A percentile compares a stretch with the other conserved stretches of the same genome.
Evolutionary conservation across 2,113 vertebrate species (phyloP).

Genomic region (Tachysurus fulvidraco): DNA sequence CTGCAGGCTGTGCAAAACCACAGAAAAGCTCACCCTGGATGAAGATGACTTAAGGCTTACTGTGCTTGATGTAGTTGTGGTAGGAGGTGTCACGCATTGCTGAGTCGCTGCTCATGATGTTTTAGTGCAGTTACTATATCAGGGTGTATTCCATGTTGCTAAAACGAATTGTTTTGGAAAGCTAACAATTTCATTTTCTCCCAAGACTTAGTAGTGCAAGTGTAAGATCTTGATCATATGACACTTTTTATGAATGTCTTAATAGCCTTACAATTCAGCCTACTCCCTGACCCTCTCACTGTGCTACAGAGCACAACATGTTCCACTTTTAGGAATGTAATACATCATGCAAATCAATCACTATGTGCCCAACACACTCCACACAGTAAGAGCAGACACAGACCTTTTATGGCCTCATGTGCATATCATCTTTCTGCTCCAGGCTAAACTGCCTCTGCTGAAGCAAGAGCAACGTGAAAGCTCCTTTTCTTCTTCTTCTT

Average conservation of each 20-base stretch:
- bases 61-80: slow-evolving; percentile 34
- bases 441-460: slow-evolving; percentile 51
- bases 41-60: slow-evolving; percentile 38
- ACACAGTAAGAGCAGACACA: slow-evolving; percentile 41
- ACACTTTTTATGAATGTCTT: slow-evolving; percentile 33
- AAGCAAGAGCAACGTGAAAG: slow-evolving; percentile 46
- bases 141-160: slow-evolving; percentile 3
- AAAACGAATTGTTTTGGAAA: slow-evolving; percentile 37
- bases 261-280: slow-evolving; percentile 38
- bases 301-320: slow-evolving; percentile 47
- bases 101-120: slow-evolving; percentile 35
- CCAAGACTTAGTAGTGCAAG: slow-evolving; percentile 3
- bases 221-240: background rate
- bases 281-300: slow-evolving; percentile 33
- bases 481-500: slow-evolving; percentile 36
- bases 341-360: slow-evolving; percentile 57
- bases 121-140: slow-evolving; percentile 19
- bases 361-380: slow-evolving; percentile 44
- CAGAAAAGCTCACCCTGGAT: slow-evolving; percentile 18
- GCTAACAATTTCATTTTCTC: background rate
- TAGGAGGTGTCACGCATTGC: slow-evolving; percentile 33
- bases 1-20: slow-evolving; percentile 36
- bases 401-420: slow-evolving; percentile 54
- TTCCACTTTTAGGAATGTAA: slow-evolving; percentile 50
- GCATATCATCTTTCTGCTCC: slow-evolving; percentile 53